Conservation (phyloP, 2,113 vertebrate species). For the Strix uralensis region DNA sequence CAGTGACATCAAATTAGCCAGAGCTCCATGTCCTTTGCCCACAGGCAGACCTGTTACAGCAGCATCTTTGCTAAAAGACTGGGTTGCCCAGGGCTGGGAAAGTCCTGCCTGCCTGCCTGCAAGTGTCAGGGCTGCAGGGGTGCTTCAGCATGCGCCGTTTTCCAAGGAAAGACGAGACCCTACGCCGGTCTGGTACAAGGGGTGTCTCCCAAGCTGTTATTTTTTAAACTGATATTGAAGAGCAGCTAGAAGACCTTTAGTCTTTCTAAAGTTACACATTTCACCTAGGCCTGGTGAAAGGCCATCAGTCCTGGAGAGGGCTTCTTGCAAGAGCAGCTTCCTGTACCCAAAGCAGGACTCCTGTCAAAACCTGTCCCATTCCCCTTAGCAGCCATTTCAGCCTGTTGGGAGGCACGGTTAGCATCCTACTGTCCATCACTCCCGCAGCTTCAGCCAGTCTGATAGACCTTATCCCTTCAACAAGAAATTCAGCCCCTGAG, state of each 20-base stretch:
- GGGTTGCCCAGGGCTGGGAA: neutral
- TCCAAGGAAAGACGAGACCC: neutral
- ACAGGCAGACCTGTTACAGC: neutral
- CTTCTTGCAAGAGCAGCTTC: neutral
- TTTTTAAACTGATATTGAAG: neutral
- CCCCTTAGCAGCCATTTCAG: neutral
- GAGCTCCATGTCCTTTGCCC: neutral
- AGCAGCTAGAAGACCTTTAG: neutral
- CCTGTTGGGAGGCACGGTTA: neutral
- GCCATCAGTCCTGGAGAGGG: neutral
- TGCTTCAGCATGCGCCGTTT: fast-evolving
- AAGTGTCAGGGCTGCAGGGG: neutral
- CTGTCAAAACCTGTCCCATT: neutral
- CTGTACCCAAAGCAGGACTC: neutral
- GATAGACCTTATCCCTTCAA: neutral
- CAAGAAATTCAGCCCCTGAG: neutral
- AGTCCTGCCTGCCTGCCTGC: neutral
- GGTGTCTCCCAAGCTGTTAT: neutral
- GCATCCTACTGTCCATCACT: neutral
- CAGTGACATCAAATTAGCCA: neutral
- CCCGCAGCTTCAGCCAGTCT: neutral
- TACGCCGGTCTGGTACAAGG: neutral
- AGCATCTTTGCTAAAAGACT: neutral
- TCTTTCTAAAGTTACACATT: neutral
- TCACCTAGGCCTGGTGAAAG: neutral